phyloP scores from a whole-genome alignment of 2,888 invertebrate species.

The Encarsia formosa region DNA sequence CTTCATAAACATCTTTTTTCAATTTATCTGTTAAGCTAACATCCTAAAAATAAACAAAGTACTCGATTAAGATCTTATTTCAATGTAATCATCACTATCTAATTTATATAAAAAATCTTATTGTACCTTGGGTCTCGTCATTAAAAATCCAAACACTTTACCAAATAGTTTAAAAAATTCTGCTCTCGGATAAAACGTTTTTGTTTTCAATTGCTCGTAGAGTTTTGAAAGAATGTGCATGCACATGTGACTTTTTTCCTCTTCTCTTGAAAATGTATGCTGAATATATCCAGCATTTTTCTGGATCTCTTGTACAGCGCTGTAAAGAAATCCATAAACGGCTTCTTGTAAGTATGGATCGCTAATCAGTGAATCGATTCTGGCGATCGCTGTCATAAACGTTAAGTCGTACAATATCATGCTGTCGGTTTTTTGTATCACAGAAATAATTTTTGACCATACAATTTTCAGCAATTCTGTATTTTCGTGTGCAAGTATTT shows the following conservation, averaged over 20 bases:
- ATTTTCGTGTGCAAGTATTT: constrained; percentile 31
- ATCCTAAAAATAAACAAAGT: constrained; percentile 14
- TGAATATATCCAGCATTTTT: constrained; percentile 6
- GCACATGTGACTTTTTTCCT: constrained; percentile 15
- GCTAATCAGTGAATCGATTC: constrained; percentile 17
- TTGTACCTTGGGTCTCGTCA: constrained; percentile 27
- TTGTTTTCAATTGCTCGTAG: constrained; percentile 6
- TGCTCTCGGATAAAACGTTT: constrained; percentile 34
- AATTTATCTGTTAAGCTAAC: background rate
- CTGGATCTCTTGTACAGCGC: constrained; percentile 12
- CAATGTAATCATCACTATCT: too few relatives aligned
- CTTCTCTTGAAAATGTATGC: constrained; percentile 8
- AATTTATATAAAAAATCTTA: background rate
- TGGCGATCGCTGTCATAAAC: constrained; percentile 13
- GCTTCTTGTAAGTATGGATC: constrained; percentile 38
- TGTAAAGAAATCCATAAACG: constrained; percentile 38
- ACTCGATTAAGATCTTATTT: too few relatives aligned
- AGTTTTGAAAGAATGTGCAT: constrained; percentile 27
- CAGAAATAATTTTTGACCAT: constrained; percentile 32
- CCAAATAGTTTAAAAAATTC: constrained; percentile 39
- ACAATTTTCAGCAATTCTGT: constrained; percentile 33
- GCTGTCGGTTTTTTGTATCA: constrained; percentile 11
- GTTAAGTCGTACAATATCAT: constrained; percentile 13
- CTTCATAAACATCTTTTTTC: constrained; percentile 31
- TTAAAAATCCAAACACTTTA: constrained; percentile 34